phyloP scores from a whole-genome alignment of 2,113 vertebrate species.

The Zosterops pallidus region DNA sequence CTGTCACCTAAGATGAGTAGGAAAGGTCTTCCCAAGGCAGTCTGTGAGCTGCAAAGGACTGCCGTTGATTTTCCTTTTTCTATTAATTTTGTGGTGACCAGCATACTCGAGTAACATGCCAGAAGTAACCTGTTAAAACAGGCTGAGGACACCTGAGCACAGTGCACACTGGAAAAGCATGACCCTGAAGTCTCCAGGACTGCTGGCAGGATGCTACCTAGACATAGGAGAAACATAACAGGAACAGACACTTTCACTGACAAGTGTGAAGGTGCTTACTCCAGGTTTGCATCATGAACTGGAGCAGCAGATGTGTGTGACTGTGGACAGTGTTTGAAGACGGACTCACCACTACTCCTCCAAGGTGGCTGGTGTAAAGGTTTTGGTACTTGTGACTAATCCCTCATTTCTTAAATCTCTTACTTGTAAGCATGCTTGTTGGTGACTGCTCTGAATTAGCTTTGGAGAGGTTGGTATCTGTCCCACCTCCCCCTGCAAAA shows the following conservation, averaged over 20 bases:
- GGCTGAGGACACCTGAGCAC: background rate
- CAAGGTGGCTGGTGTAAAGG: background rate
- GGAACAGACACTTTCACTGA: background rate
- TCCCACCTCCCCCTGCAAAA: background rate
- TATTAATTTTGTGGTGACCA: background rate
- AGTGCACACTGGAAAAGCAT: background rate
- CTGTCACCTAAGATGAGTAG: background rate
- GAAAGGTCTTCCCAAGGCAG: background rate
- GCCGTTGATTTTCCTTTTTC: background rate
- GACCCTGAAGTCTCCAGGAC: background rate
- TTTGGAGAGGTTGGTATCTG: background rate
- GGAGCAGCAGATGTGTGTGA: background rate
- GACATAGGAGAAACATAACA: background rate
- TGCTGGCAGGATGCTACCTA: background rate
- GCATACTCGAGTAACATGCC: background rate
- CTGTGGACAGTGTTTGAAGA: background rate
- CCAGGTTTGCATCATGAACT: background rate
- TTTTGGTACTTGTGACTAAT: background rate
- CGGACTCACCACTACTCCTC: fast-evolving
- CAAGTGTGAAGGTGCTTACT: background rate
- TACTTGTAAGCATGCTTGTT: background rate
- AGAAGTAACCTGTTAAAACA: background rate
- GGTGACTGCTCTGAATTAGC: background rate
- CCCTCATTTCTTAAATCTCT: background rate
- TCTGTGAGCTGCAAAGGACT: background rate